These are phyloP conservation scores for Eilema sororculum DNA, from an alignment of 2,888 invertebrate species.

Conservation along the genomic window DNA sequence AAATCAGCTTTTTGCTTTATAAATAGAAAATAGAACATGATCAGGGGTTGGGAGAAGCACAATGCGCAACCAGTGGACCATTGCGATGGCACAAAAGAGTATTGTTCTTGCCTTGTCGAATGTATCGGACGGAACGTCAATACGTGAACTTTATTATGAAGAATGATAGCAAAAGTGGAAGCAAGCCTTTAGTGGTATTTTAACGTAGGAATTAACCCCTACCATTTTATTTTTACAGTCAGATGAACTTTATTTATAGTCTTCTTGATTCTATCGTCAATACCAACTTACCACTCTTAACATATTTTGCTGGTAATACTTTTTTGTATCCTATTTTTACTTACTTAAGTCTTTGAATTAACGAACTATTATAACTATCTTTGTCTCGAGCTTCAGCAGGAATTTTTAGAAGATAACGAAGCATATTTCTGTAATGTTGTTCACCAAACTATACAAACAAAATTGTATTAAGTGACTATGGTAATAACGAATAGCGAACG, in stretches of 20 bases:
- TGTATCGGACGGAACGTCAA: conserved; percentile 76
- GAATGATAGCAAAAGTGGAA: conserved; percentile 49
- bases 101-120: conserved; percentile 83
- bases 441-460: background rate
- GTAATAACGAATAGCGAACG: conserved; percentile 35
- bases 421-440: background rate
- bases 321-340: too few species aligned
- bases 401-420: background rate
- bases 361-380: background rate
- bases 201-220: background rate
- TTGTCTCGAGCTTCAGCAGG: background rate
- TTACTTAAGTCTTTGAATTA: background rate
- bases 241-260: too few species aligned
- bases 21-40: conserved; percentile 77
- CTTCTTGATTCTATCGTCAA: too few species aligned
- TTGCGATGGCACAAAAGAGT: conserved; percentile 75
- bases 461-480: background rate
- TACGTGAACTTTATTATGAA: conserved; percentile 72
- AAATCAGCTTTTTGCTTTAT: conserved; percentile 67
- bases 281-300: too few species aligned
- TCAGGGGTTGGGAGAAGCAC: conserved; percentile 73
- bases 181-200: conserved; percentile 2
- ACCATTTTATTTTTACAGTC: background rate
- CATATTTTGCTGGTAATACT: too few species aligned
- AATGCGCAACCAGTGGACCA: conserved; percentile 75